Evolutionary conservation across 2,888 invertebrate species (phyloP), one percentile per base, ranked within the genome.

Genomic region (Brachylomia viminalis): DNA sequence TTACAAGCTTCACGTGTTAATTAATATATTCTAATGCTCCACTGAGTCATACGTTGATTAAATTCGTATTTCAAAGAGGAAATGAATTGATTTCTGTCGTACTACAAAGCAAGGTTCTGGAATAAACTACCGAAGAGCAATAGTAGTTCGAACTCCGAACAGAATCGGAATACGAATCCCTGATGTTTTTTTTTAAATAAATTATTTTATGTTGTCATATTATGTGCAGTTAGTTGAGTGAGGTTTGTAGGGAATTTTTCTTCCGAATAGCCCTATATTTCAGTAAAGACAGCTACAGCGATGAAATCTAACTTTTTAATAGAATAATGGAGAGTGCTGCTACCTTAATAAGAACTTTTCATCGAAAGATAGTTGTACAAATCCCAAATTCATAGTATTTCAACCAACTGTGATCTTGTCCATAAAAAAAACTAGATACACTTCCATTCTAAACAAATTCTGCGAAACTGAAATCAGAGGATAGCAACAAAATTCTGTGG

Each of bases 11-110:
- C 84, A 72, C 80, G 76, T 67, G 73, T 72, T 80, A 84, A 88
- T 88, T 84, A 84, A 85, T 83, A 66, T 72, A 83, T 69, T 78
- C 56, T 80, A 80, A 83, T 72, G 75, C 75, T 70, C 45, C 42
- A 70, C 69, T 70, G 54, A 62, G n/a, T 74, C 67, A 65, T 69
- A 75, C 42, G 42, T 64, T 30, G 73, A 73, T 73, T 80, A 69
- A 56, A 72, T 69, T 59, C 8, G n/a, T 45, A 59, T 84, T 49
- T 61, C 15, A 33, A 52, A 30, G 0, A 27, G 59, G 61, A 67
- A 76, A 76, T 56, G 5, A 2, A 20, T n/a, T 75, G 7, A 54
- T 75, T 78, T 82, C 33, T 27, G 27, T n/a, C 42, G 52, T 20
- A 65, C 20, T n/a, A 52, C 17, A 52, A 62, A n/a, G n/a, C 30